phyloP scores from a whole-genome alignment of 2,888 invertebrate species.

The Monopis laevigella region DNA sequence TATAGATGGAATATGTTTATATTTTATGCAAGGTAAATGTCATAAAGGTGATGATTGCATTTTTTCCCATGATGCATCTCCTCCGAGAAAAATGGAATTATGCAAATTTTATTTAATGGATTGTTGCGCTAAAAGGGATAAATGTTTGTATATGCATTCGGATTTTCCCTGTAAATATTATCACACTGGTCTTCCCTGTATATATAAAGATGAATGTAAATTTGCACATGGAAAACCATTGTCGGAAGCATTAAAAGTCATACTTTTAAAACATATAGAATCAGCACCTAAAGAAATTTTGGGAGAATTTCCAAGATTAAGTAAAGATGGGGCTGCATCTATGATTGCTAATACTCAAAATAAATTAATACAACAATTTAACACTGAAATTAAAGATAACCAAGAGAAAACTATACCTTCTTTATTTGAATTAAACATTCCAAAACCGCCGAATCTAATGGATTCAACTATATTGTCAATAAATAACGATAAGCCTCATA shows the following conservation, averaged over 20 bases:
- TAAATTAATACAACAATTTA: conserved; percentile 52
- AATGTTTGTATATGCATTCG: conserved; percentile 95
- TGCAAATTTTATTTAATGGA: conserved; percentile 98
- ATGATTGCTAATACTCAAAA: conserved; percentile 59
- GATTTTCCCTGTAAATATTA: conserved; percentile 98
- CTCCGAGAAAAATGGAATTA: conserved; percentile 88
- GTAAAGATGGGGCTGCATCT: conserved; percentile 77
- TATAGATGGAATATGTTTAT: conserved; percentile 80
- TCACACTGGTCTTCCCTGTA: conserved; percentile 91
- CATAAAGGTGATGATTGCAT: conserved; percentile 86
- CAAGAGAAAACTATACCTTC: conserved; percentile 52
- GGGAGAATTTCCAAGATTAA: conserved; percentile 87
- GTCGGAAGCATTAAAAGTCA: conserved; percentile 77
- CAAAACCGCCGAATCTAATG: conserved; percentile 39
- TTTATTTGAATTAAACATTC: conserved; percentile 55
- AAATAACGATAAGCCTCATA: conserved; percentile 44
- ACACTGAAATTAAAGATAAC: conserved; percentile 32
- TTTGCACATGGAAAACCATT: conserved; percentile 92
- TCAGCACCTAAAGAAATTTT: conserved; percentile 91
- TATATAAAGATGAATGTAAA: conserved; percentile 85
- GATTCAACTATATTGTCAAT: conserved; percentile 26
- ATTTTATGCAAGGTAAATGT: conserved; percentile 90
- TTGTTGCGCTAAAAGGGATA: conserved; percentile 93
- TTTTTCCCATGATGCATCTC: conserved; percentile 84
- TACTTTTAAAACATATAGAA: conserved; percentile 80